phyloP scores from a whole-genome alignment of 2,888 invertebrate species.

The Choristoneura rosaceana region DNA sequence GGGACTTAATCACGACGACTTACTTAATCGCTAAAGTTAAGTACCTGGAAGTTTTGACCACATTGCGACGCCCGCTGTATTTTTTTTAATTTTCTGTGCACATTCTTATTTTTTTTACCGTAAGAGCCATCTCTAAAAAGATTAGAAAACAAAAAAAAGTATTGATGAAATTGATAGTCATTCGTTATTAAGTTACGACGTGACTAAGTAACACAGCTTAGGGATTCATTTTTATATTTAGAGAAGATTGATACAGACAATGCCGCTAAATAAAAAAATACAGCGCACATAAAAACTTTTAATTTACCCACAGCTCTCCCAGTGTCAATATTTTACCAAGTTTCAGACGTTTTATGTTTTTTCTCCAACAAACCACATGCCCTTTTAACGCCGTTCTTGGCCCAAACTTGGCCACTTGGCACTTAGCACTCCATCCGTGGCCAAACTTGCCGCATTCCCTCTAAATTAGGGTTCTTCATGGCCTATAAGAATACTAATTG shows the following conservation, averaged over 20 bases:
- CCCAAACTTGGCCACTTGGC: constrained; percentile 22
- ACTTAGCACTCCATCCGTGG: constrained; percentile 35
- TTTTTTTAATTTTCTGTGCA: too few species aligned
- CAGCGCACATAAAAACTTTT: not conserved
- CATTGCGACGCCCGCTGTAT: too few species aligned
- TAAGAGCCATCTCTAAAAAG: too few species aligned
- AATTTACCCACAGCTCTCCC: not conserved
- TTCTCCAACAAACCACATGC: not conserved
- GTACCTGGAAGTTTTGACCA: too few species aligned
- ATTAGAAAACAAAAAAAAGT: too few species aligned
- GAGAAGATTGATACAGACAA: not conserved
- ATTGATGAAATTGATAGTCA: too few species aligned
- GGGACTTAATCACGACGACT: too few species aligned
- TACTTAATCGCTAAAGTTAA: too few species aligned
- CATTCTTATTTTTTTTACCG: too few species aligned
- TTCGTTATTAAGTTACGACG: too few species aligned
- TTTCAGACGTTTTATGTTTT: constrained; percentile 1
- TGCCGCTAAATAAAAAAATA: not conserved
- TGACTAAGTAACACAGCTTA: too few species aligned
- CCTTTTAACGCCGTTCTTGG: constrained; percentile 12
- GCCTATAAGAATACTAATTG: constrained; percentile 39
- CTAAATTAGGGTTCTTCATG: constrained; percentile 36
- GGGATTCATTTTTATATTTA: too few species aligned
- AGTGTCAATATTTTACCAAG: constrained; percentile 13
- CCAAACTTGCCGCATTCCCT: constrained; percentile 30